Percentiles rank a stretch among this genome's conserved stretches.
phyloP scores from a whole-genome alignment of 1,140 invertebrate genomes.

The Pogonomyrmex californicus region DNA sequence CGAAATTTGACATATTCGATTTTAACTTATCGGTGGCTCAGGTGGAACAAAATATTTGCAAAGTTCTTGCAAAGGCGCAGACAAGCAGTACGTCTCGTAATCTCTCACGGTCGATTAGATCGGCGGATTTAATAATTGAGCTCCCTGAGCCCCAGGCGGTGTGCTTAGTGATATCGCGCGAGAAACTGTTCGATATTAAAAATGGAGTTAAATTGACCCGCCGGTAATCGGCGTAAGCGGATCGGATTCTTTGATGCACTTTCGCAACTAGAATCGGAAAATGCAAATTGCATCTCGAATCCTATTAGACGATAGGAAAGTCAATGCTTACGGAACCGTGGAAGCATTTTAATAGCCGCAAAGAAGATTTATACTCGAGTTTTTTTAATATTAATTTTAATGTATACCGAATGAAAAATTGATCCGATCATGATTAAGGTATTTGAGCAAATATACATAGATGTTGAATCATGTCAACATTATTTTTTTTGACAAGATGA shows the following conservation, averaged over 20 bases:
- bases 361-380: neutral
- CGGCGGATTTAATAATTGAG: constrained; percentile 70
- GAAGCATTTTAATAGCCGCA: constrained; percentile 42
- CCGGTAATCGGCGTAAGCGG: constrained; percentile 30
- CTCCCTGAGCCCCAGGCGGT: neutral
- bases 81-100: constrained; percentile 54
- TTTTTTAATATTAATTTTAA: constrained; percentile 9
- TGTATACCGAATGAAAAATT: neutral
- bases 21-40: constrained; percentile 8
- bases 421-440: neutral
- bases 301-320: constrained; percentile 25
- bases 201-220: constrained; percentile 21
- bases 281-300: constrained; percentile 40
- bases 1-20: constrained; percentile 65
- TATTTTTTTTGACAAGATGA: neutral
- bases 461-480: neutral
- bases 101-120: constrained; percentile 68
- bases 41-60: constrained; percentile 66
- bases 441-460: neutral
- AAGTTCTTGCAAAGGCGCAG: constrained; percentile 58
- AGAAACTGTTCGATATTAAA: constrained; percentile 45
- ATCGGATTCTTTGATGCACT: constrained; percentile 34
- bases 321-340: constrained; percentile 15
- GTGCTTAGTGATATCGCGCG: constrained; percentile 33
- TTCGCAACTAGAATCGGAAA: constrained; percentile 33